phyloP scores from a whole-genome alignment of 2,113 vertebrate species.

The Acrocephalus arundinaceus region DNA sequence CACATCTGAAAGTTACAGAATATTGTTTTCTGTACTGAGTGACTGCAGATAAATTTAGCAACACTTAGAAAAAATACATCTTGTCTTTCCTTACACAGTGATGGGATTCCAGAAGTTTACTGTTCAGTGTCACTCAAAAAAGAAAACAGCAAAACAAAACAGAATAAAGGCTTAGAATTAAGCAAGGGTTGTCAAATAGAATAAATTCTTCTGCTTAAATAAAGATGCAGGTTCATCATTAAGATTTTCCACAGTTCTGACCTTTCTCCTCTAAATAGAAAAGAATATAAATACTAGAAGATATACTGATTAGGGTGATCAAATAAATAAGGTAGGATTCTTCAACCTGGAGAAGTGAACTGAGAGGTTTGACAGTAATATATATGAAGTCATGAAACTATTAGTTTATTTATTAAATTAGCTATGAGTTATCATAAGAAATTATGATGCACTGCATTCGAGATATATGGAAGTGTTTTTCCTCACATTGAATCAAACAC shows the following conservation, averaged over 20 bases:
- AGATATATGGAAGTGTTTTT: neutral
- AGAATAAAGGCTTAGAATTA: neutral
- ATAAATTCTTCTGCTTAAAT: neutral
- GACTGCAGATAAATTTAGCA: neutral
- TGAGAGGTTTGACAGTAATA: neutral
- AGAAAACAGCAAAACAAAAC: neutral
- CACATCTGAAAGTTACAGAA: neutral
- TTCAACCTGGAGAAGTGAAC: neutral
- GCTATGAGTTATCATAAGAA: neutral
- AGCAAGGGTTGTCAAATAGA: neutral
- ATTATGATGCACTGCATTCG: neutral
- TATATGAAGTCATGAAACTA: neutral
- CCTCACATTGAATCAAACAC: neutral
- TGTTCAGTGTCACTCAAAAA: neutral
- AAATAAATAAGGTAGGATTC: neutral
- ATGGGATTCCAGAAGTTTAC: neutral
- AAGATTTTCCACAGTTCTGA: neutral
- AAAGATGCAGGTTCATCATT: neutral
- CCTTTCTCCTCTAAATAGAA: neutral
- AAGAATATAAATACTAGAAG: neutral
- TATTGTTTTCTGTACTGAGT: neutral
- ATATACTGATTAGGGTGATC: neutral
- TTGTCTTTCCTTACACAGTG: neutral
- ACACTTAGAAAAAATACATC: neutral
- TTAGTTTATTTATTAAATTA: neutral